These are phyloP conservation scores for Scaptodrosophila lebanonensis DNA, from an alignment of 1,140 invertebrate genomes.

Conservation along the genomic window DNA sequence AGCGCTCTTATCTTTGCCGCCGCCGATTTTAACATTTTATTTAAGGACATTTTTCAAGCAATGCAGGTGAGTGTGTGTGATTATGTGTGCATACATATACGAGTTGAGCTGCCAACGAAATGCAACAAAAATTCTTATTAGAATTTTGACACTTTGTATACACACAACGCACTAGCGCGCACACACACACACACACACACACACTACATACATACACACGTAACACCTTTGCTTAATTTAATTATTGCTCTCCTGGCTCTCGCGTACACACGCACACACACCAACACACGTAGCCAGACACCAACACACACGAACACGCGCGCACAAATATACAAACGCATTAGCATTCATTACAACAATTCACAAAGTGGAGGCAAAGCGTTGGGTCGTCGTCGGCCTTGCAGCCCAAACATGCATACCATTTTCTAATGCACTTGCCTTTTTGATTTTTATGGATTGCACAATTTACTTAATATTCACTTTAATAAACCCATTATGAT, in stretches of 20 bases:
- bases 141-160: slow-evolving; percentile 63
- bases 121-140: slow-evolving; percentile 66
- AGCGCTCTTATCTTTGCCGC: slow-evolving; percentile 24
- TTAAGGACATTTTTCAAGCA: too few species aligned
- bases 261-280: slow-evolving; percentile 38
- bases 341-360: slow-evolving; percentile 45
- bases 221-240: slow-evolving; percentile 68
- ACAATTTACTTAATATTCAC: slow-evolving; percentile 32
- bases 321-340: slow-evolving; percentile 24
- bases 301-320: slow-evolving; percentile 16
- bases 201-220: slow-evolving; percentile 20
- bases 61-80: too few species aligned
- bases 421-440: slow-evolving; percentile 46
- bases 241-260: slow-evolving; percentile 63
- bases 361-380: too few species aligned
- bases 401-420: slow-evolving; percentile 36
- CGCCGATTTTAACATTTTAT: slow-evolving; percentile 34
- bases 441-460: slow-evolving; percentile 23
- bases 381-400: too few species aligned
- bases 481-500: slow-evolving; percentile 39
- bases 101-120: too few species aligned
- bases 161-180: slow-evolving; percentile 42
- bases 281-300: slow-evolving; percentile 28
- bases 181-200: slow-evolving; percentile 21
- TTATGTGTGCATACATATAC: too few species aligned